Evolutionary conservation across 2,888 invertebrate genomes (phyloP).

Genomic region (Stenodema calcarata): DNA sequence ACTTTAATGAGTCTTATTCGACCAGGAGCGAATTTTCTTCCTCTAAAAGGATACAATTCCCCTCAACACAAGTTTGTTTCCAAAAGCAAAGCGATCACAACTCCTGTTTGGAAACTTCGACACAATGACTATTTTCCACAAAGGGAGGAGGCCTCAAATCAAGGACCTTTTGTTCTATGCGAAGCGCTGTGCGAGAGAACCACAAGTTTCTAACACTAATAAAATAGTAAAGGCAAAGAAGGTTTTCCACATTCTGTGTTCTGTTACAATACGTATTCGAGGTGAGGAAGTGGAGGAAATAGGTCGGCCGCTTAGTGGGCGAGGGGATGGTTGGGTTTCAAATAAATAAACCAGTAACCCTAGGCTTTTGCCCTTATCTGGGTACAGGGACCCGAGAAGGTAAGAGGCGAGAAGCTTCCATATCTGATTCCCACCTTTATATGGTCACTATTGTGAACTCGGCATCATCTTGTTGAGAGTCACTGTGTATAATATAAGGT

Average conservation of each 20-base stretch:
- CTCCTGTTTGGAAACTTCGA: not conserved
- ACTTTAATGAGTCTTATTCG: too few relatives aligned
- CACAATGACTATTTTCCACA: not conserved
- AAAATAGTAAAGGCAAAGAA: constrained; percentile 3
- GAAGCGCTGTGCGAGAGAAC: not conserved
- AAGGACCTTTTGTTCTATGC: not conserved
- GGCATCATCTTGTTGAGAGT: not conserved
- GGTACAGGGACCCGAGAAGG: not conserved
- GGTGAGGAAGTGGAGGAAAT: not conserved
- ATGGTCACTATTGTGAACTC: not conserved
- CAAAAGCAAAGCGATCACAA: not conserved
- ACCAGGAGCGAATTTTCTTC: not conserved
- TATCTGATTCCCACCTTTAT: not conserved
- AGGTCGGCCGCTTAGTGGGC: not conserved
- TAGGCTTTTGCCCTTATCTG: not conserved
- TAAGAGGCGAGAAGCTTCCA: not conserved
- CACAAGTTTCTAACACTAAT: not conserved
- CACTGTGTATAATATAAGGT: too few relatives aligned
- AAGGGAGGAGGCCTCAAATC: not conserved
- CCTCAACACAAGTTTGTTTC: not conserved
- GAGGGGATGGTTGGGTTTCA: not conserved
- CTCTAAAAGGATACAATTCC: not conserved
- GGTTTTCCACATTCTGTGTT: not conserved
- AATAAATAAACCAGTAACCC: not conserved
- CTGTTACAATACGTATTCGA: not conserved